Conservation (phyloP, 1,140 invertebrate species). For the Asobara japonica region DNA sequence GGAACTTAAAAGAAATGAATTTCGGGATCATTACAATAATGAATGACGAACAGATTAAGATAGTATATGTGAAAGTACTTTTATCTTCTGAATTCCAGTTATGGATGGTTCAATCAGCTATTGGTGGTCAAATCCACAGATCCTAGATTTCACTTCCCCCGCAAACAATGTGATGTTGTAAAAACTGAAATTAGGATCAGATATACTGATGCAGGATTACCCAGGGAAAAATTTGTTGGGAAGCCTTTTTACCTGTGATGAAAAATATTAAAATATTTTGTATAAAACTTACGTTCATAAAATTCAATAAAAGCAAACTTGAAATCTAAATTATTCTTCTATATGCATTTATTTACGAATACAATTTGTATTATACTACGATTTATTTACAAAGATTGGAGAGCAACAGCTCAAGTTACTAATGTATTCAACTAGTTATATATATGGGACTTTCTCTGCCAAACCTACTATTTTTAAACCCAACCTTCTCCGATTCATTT, state of each 20-base stretch:
- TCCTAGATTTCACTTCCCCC: conserved; percentile 50
- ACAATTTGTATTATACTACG: no score
- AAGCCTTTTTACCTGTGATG: conserved; percentile 44
- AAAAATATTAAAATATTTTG: neutral
- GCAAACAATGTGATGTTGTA: conserved; percentile 48
- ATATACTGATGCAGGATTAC: conserved; percentile 40
- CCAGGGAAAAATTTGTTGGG: conserved; percentile 47
- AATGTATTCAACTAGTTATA: no score
- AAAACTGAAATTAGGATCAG: conserved; percentile 49
- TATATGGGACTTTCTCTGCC: no score
- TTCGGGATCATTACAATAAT: no score
- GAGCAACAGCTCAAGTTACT: no score
- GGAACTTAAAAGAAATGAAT: no score
- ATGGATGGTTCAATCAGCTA: conserved; percentile 52
- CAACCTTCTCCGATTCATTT: no score
- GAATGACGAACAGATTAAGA: no score
- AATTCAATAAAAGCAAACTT: neutral
- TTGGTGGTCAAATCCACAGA: conserved; percentile 47
- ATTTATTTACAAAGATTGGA: no score
- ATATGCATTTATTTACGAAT: no score
- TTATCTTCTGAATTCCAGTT: conserved; percentile 42
- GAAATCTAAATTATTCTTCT: no score
- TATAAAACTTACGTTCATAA: neutral
- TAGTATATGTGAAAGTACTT: neutral
- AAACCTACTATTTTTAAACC: no score